phyloP scores from a whole-genome alignment of 2,113 vertebrate species.

The rabbit (Oryctolagus cuniculus) region DNA sequence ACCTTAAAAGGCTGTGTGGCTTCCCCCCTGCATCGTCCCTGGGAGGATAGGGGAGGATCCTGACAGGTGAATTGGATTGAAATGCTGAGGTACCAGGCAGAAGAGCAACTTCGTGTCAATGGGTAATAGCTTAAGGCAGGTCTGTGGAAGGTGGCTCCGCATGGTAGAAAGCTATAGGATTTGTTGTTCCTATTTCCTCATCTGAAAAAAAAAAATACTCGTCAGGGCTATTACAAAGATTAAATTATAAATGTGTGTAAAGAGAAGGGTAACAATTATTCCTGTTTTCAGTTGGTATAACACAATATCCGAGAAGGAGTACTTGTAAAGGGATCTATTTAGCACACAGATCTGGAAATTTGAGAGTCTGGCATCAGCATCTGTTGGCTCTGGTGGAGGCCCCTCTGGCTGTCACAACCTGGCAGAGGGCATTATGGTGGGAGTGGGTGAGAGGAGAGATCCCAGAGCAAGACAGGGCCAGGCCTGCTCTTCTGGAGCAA shows the following conservation, averaged over 20 bases:
- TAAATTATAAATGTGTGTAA: neutral
- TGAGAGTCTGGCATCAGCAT: too few relatives aligned
- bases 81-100: neutral
- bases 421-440: too few relatives aligned
- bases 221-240: neutral
- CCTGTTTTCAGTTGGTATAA: too few relatives aligned
- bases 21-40: constrained; percentile 41
- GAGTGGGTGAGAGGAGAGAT: too few relatives aligned
- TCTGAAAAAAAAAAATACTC: neutral
- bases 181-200: neutral
- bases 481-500: too few relatives aligned
- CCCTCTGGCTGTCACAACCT: too few relatives aligned
- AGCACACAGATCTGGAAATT: too few relatives aligned
- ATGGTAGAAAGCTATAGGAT: neutral
- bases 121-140: neutral
- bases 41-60: neutral
- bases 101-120: neutral
- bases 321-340: too few relatives aligned
- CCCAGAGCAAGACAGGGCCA: too few relatives aligned
- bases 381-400: too few relatives aligned
- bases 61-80: constrained; percentile 57
- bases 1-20: constrained; percentile 56
- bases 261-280: neutral
- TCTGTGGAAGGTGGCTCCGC: neutral
- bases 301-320: too few relatives aligned